Base-by-base conservation (phyloP, 2,113 vertebrate species). In the Falcunculus frontatus region DNA sequence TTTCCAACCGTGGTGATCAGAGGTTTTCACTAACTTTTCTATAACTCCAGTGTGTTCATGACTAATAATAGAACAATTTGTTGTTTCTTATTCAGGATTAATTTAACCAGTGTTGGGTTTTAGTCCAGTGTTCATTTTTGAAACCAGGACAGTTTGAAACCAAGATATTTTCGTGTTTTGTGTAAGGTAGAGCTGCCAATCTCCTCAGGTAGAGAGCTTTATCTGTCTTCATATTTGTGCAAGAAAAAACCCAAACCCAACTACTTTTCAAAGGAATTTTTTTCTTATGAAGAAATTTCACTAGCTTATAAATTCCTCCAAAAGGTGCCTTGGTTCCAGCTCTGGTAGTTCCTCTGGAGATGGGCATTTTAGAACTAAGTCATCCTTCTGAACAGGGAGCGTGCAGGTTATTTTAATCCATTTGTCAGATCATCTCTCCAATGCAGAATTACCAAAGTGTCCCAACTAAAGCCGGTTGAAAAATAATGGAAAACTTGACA, bases 321-420 rank as follows among this genome's bases (percentile, higher is more conserved):
- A 70, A 76, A 81, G 10, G 8, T 65, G 6, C 10, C 44, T 16
- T 57, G 20, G 30, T 5, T 3, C 35, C 65, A 65, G 6, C 18
- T 23, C 11, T 2, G 0, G 53, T 57, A 62, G 26, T 80, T 94
- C 26, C 22, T 83, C 41, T 52, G 30, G 53, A 0, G 0, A 76
- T 85, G 23, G n/a, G 42, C 12, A 7, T 87, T 78, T 57, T 59
- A 63, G 57, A 78, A 29, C 22, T 47, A 41, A 76, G 59, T 35
- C 32, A 44, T 72, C 33, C 26, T 57, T 32, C 37, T 87, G 44
- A 68, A 46, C 13, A 41, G 26, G 29, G 22, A 32, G 4, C 13
- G 6, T 56, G 49, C 55, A 60, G 17, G 27, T 64, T 78, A 39
- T 82, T 92, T 88, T 35, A 81, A 37, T 89, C 42, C 19, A 8